Evolutionary conservation across 2,888 invertebrate species (phyloP).

Genomic region (Phaonia tiefii): DNA sequence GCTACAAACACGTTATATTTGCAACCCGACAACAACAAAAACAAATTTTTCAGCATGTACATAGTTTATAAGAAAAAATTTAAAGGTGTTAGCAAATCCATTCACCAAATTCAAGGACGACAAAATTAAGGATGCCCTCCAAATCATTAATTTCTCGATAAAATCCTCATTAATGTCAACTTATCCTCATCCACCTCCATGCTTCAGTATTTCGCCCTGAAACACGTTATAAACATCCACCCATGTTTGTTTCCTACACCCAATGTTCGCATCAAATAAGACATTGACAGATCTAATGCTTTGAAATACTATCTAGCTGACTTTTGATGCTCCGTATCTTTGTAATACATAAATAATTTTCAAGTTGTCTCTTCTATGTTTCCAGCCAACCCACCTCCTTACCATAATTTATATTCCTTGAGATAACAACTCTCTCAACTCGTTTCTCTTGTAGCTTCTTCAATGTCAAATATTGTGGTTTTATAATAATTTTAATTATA

Average conservation of each 20-base stretch:
- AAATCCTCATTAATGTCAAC: conserved; percentile 10
- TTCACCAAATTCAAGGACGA: too few relatives aligned
- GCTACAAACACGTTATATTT: too few relatives aligned
- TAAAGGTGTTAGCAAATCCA: too few relatives aligned
- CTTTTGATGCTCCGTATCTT: too few relatives aligned
- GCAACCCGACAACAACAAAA: too few relatives aligned
- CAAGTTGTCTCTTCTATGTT: neutral
- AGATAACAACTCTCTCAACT: too few relatives aligned
- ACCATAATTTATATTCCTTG: too few relatives aligned
- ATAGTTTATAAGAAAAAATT: too few relatives aligned
- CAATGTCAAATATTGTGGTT: neutral
- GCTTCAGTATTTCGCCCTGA: neutral
- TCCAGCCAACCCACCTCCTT: neutral
- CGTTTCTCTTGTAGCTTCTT: neutral
- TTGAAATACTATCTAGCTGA: neutral
- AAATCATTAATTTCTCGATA: too few relatives aligned
- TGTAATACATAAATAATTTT: too few relatives aligned
- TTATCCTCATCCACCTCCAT: neutral
- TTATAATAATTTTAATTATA: conserved; percentile 59
- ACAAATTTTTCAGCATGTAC: too few relatives aligned
- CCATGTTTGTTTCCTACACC: neutral
- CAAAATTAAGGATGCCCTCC: too few relatives aligned
- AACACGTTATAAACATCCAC: neutral
- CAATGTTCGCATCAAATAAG: neutral
- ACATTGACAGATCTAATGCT: neutral